Percentiles rank a stretch among this genome's conserved stretches.
These are phyloP conservation scores for Cuculus canorus DNA, from an alignment of 2,797 vertebrate species.

Conservation along the genomic window DNA sequence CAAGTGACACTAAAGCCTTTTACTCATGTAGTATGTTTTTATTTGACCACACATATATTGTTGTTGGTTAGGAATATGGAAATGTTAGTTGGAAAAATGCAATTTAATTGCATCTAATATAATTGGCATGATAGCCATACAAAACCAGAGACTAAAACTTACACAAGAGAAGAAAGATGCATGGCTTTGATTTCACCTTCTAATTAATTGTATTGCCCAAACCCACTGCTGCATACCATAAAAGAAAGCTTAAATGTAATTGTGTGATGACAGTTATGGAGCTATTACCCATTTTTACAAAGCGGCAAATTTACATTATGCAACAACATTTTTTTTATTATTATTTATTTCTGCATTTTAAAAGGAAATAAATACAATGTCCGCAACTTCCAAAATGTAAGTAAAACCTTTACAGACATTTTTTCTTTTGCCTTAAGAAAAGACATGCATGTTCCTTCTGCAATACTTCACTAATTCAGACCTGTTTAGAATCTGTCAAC, in stretches of 20 bases:
- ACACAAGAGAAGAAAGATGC: conserved; percentile 17
- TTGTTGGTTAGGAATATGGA: not conserved
- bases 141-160: conserved; percentile 17
- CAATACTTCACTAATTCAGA: not conserved
- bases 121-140: not conserved
- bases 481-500: not conserved
- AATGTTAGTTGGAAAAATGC: not conserved
- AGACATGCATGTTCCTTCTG: not conserved
- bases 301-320: conserved; percentile 10
- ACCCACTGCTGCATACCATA: conserved; percentile 1
- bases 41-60: not conserved
- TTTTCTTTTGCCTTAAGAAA: conserved; percentile 7
- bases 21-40: not conserved
- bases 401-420: not conserved
- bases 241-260: conserved; percentile 43
- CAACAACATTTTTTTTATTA: conserved; percentile 6
- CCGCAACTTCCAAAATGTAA: not conserved
- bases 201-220: conserved; percentile 19
- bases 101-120: not conserved
- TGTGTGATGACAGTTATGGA: conserved; percentile 46
- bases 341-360: not conserved
- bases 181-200: conserved; percentile 44
- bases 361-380: conserved; percentile 7
- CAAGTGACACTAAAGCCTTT: not conserved
- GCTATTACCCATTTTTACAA: conserved; percentile 43